Base-by-base conservation (phyloP, 2,888 invertebrate genomes). In the Periphyllus acericola region DNA sequence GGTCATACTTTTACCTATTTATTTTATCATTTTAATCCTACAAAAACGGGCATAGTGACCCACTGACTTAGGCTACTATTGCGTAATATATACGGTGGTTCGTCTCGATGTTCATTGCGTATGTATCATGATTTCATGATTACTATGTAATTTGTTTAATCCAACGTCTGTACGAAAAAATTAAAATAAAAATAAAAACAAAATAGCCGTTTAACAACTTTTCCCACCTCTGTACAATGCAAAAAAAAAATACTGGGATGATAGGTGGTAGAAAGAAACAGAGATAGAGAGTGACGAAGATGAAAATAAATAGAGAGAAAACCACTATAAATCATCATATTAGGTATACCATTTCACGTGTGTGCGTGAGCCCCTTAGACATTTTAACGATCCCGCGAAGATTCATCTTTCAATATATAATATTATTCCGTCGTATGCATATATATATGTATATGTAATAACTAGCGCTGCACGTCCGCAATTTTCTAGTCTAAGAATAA, bases 151-250 rank as follows among this genome's bases (percentile, higher is more conserved):
- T 79, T 80, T 86, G 86, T 86, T 86, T 86, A 80, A 60, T 72
- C 72, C 86, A 80, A 72, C 40, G 32, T 36, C 21, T 68, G 46
- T 78, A n/a, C 25, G 32, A 25, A 25, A 74, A 72, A 82, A 81
- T n/a, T 29, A 29, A 66, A n/a, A n/a, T n/a, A 29, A 66, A 66
- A 66, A 32, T 71, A 32, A 72, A 60, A 60, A 46, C 21, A 60
- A 84, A 84, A 84, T 84, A 86, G 79, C 71, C 71, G 86, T 72
- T 86, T 80, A 86, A 55, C 86, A 86, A 86, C 86, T 85, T 79
- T 80, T 86, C 32, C 60, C 40, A 55, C 46, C 14, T 55, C 21
- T 40, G 17, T 9, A 32, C 71, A 3, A 17, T 17, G 32, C 29
- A 32, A 17, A 32, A 14, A 75, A 72, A 1, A 71, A 0, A n/a